Evolutionary conservation across 2,797 vertebrate species (phyloP).

Genomic region (Periophthalmus magnuspinnatus): DNA sequence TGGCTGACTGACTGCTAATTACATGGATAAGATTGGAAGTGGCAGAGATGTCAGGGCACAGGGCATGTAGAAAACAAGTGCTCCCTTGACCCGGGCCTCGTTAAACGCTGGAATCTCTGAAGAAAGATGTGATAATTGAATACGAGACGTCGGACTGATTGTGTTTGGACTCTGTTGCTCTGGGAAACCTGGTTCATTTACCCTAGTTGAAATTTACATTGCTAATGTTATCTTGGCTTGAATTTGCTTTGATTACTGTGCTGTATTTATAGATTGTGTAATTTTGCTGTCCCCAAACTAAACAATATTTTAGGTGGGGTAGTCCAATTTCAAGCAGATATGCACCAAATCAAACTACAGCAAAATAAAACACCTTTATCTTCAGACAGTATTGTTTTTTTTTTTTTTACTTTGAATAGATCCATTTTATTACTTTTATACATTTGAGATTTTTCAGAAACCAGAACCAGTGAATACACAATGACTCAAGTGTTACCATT

Average conservation of each 20-base stretch:
- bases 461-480: too few relatives aligned
- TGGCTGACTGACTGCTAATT: slow-evolving; percentile 19
- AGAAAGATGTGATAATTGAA: slow-evolving; percentile 3
- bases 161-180: slow-evolving; percentile 18
- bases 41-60: slow-evolving; percentile 26
- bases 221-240: too few relatives aligned
- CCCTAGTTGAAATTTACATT: too few relatives aligned
- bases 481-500: too few relatives aligned
- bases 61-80: slow-evolving; percentile 18
- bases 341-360: background rate
- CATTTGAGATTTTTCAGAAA: too few relatives aligned
- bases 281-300: too few relatives aligned
- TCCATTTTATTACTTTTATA: too few relatives aligned
- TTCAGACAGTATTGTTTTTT: too few relatives aligned
- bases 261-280: too few relatives aligned
- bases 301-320: background rate
- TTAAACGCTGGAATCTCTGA: slow-evolving; percentile 1
- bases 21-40: slow-evolving; percentile 20
- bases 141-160: background rate
- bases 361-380: too few relatives aligned
- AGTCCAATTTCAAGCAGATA: background rate
- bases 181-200: background rate
- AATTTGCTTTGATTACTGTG: too few relatives aligned
- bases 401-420: too few relatives aligned
- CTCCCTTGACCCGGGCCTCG: slow-evolving; percentile 11